These are phyloP conservation scores for Linurgus olivaceus DNA, from an alignment of 2,797 vertebrate species.

Conservation along the genomic window DNA sequence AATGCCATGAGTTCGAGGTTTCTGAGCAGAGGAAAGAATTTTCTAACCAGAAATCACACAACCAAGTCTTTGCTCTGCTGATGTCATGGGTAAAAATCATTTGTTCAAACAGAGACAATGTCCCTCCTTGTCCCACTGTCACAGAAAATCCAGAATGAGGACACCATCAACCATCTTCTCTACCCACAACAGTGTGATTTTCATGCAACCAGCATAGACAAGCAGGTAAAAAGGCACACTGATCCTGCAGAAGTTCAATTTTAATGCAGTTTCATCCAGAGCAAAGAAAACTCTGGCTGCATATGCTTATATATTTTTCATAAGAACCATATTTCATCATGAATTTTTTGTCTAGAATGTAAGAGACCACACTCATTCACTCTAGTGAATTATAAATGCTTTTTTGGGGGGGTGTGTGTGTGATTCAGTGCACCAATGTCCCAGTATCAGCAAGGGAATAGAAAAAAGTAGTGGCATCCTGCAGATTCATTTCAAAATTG, in stretches of 20 bases:
- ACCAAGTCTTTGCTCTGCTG: not conserved
- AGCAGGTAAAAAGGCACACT: not conserved
- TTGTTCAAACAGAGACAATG: not conserved
- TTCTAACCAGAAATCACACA: not conserved
- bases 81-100: not conserved
- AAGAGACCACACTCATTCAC: not conserved
- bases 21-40: not conserved
- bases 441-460: not conserved
- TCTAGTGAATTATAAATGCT: not conserved
- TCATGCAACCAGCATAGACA: not conserved
- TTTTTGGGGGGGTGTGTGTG: fast-evolving
- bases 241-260: not conserved
- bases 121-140: not conserved
- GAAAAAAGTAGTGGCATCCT: not conserved
- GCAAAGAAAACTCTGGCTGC: not conserved
- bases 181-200: not conserved
- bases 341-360: not conserved
- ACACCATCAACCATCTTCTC: not conserved
- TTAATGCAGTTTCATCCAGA: not conserved
- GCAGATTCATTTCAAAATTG: not conserved
- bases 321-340: not conserved
- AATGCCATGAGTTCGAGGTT: not conserved
- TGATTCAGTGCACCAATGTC: not conserved
- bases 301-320: not conserved
- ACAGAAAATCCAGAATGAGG: not conserved